Evolutionary conservation across 2,888 invertebrate species (phyloP).

Genomic region (Nephrocerus scutellatus): DNA sequence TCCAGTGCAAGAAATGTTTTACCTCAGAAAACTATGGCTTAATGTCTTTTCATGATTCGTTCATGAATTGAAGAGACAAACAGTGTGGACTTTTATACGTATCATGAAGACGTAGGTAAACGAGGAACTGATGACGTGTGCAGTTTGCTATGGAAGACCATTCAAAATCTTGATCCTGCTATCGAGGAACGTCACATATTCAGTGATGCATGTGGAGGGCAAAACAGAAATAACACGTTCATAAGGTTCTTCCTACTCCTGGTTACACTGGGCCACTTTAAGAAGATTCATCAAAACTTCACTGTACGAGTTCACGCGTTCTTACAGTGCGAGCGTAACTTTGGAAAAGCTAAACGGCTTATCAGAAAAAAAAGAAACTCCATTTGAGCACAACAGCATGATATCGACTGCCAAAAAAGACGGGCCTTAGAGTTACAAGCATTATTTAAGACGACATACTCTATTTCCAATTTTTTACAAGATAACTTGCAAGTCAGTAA

Average conservation of each 20-base stretch:
- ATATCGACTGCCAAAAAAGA: constrained; percentile 1
- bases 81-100: constrained; percentile 1
- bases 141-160: too few species aligned
- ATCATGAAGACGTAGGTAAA: constrained; percentile 1
- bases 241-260: constrained; percentile 1
- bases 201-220: constrained; percentile 4
- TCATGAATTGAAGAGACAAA: constrained; percentile 1
- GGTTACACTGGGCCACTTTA: constrained; percentile 1
- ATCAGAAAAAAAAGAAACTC: constrained; percentile 4
- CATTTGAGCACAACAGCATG: not conserved
- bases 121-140: constrained; percentile 3
- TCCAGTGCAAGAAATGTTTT: constrained; percentile 2
- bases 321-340: constrained; percentile 3
- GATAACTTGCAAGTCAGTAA: constrained; percentile 3
- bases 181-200: constrained; percentile 2
- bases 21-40: not conserved
- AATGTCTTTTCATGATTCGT: constrained; percentile 3
- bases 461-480: constrained; percentile 5
- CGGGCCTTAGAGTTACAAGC: not conserved
- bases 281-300: constrained; percentile 1
- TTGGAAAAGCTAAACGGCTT: constrained; percentile 3
- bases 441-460: constrained; percentile 2
- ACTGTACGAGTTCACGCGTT: constrained; percentile 1
- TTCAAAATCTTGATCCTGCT: constrained; percentile 3
- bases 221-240: constrained; percentile 1